Percentiles rank a stretch among this genome's conserved stretches.
Conservation (phyloP, 1,140 invertebrate genomes). For the Trinorchestia longiramus region DNA sequence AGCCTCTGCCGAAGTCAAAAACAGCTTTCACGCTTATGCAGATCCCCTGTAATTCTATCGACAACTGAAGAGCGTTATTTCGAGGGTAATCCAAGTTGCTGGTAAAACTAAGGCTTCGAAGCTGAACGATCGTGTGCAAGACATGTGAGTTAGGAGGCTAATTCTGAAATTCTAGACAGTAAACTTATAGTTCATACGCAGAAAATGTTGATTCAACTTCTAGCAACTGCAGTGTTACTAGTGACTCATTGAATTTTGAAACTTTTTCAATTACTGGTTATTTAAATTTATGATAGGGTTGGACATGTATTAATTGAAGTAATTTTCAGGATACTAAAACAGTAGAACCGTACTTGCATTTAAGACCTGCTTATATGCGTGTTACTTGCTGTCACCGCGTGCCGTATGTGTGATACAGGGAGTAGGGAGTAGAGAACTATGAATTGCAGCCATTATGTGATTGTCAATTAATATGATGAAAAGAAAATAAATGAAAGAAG, state of each 20-base stretch:
- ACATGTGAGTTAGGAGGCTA: not conserved
- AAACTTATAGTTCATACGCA: not conserved
- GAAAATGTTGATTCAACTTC: not conserved
- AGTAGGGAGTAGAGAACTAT: not conserved
- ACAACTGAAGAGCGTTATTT: too few relatives aligned
- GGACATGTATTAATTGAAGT: not conserved
- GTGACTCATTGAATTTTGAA: not conserved
- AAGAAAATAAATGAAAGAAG: not conserved
- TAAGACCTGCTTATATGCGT: not conserved
- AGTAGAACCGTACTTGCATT: not conserved
- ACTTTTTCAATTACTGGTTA: not conserved
- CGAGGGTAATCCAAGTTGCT: not conserved
- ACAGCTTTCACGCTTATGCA: too few relatives aligned
- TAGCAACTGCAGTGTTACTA: not conserved
- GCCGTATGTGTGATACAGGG: not conserved
- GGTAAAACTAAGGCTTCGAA: not conserved
- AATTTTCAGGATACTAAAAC: not conserved
- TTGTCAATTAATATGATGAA: not conserved
- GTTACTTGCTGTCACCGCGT: not conserved
- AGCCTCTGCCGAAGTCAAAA: too few relatives aligned
- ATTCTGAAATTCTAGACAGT: not conserved
- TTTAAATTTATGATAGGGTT: not conserved
- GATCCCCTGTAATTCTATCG: too few relatives aligned
- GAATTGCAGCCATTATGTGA: not conserved
- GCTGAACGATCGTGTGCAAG: not conserved